Evolutionary conservation across 2,113 vertebrate species (phyloP).

Genomic region (Orthonyx spaldingii): DNA sequence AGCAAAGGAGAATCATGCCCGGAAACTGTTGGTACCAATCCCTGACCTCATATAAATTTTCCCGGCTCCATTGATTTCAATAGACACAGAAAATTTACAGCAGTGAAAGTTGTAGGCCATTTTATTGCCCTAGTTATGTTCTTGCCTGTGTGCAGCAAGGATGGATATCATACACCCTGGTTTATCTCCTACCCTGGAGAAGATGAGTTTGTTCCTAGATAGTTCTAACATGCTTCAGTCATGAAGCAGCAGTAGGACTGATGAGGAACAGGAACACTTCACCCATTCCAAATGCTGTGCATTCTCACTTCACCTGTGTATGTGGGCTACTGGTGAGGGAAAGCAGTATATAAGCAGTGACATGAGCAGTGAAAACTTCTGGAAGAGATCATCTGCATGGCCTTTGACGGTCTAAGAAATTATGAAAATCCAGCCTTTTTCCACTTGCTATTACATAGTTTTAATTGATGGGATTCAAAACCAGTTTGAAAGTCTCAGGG

Average conservation of each 20-base stretch:
- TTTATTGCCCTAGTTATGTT: not conserved
- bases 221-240: not conserved
- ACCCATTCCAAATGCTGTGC: not conserved
- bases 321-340: not conserved
- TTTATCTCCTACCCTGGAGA: not conserved
- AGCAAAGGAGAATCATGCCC: not conserved
- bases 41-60: not conserved
- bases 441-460: not conserved
- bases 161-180: not conserved
- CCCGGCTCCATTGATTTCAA: not conserved
- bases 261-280: not conserved
- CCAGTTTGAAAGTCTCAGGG: not conserved
- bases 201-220: not conserved
- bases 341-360: not conserved
- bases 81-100: not conserved
- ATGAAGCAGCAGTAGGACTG: not conserved
- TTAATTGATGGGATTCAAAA: conserved; percentile 13
- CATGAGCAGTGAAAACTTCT: not conserved
- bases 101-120: not conserved
- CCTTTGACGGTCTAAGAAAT: not conserved
- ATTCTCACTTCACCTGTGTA: not conserved
- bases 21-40: not conserved
- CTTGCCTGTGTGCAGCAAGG: not conserved
- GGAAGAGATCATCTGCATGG: not conserved
- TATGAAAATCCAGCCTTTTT: not conserved